Percentiles rank a stretch among this genome's conserved stretches.
Evolutionary conservation across 2,113 vertebrate species (phyloP).

Genomic region (Oreochromis spilurus): DNA sequence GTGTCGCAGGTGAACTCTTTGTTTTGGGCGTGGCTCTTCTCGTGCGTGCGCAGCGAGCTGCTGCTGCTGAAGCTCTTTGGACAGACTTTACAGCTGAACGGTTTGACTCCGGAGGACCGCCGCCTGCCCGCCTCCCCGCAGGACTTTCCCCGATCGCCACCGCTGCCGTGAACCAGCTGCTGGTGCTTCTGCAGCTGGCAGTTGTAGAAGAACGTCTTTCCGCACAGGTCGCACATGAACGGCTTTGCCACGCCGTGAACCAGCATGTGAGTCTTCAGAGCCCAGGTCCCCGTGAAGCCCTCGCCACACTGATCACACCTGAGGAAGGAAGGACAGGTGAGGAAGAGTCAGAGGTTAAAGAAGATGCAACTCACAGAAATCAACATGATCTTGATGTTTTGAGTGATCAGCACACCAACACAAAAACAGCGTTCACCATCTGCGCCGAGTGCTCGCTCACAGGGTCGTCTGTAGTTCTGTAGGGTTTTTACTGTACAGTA

Average conservation of each 20-base stretch:
- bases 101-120: neutral
- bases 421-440: neutral
- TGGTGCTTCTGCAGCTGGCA: constrained; percentile 68
- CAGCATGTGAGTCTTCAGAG: constrained; percentile 64
- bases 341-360: neutral
- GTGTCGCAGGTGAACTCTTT: constrained; percentile 52
- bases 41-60: constrained; percentile 38
- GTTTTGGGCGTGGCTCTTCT: constrained; percentile 51
- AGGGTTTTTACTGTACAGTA: neutral
- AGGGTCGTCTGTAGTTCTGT: accelerated
- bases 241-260: constrained; percentile 59
- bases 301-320: constrained; percentile 57
- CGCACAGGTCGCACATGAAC: constrained; percentile 64
- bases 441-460: neutral
- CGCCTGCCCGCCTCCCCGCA: accelerated
- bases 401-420: neutral
- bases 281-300: constrained; percentile 56
- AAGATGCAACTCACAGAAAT: neutral
- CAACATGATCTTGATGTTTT: neutral
- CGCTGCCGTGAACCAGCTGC: constrained; percentile 32
- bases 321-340: neutral
- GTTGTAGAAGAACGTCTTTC: constrained; percentile 67
- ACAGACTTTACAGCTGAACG: constrained; percentile 46
- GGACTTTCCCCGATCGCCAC: neutral
- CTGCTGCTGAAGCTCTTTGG: constrained; percentile 52